phyloP scores from a whole-genome alignment of 2,113 vertebrate genomes.

The Noturus placidus region DNA sequence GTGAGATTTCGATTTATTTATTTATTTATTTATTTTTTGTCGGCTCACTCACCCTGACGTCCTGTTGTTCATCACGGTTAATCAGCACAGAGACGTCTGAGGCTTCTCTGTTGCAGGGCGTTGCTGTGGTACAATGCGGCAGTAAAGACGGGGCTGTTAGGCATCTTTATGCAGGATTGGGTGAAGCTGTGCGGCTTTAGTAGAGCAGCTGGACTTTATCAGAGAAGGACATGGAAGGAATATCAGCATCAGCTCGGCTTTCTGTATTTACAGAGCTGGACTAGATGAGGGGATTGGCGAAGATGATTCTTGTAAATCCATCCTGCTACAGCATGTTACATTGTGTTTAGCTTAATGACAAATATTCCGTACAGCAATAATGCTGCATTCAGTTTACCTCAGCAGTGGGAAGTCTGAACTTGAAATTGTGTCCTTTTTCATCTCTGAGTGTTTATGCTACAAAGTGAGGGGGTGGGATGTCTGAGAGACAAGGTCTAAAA shows the following conservation, averaged over 20 bases:
- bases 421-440: not conserved
- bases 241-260: not conserved
- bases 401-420: not conserved
- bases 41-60: not conserved
- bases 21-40: not conserved
- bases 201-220: conserved; percentile 7
- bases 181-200: conserved; percentile 10
- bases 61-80: not conserved
- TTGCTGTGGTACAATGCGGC: conserved; percentile 12
- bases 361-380: not conserved
- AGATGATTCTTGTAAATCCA: not conserved
- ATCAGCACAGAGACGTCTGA: not conserved
- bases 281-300: not conserved
- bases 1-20: not conserved
- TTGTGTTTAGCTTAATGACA: not conserved
- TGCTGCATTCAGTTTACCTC: not conserved
- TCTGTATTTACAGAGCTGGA: not conserved
- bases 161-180: conserved; percentile 28
- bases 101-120: not conserved
- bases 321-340: not conserved
- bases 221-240: not conserved
- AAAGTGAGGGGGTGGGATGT: not conserved
- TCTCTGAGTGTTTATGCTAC: not conserved
- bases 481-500: not conserved
- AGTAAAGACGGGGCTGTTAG: conserved; percentile 4